phyloP scores from a whole-genome alignment of 2,797 vertebrate genomes.

The Sciaenops ocellatus region DNA sequence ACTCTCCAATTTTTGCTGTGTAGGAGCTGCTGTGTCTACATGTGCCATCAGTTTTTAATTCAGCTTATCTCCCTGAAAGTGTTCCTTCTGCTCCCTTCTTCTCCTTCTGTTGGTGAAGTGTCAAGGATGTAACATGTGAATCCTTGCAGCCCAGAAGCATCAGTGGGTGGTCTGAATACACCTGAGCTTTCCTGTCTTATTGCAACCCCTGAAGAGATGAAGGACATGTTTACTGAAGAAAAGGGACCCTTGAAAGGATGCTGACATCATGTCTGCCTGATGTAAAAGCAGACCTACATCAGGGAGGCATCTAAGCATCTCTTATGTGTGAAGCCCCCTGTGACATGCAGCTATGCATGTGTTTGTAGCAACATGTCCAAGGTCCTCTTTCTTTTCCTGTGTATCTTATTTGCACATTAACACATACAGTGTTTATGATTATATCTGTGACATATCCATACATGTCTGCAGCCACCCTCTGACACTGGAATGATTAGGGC shows the following conservation, averaged over 20 bases:
- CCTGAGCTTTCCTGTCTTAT: slow-evolving; percentile 37
- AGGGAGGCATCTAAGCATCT: slow-evolving; percentile 8
- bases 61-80: not conserved
- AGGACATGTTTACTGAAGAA: slow-evolving; percentile 38
- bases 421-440: not conserved
- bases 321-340: not conserved
- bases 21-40: not conserved
- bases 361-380: not conserved
- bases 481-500: not conserved
- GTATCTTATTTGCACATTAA: slow-evolving; percentile 11
- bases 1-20: too few relatives aligned
- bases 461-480: not conserved
- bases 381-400: not conserved
- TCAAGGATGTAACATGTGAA: slow-evolving; percentile 27
- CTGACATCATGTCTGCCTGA: slow-evolving; percentile 27
- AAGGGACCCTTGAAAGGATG: slow-evolving; percentile 23
- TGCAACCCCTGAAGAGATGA: slow-evolving; percentile 46
- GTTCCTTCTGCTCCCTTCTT: slow-evolving; percentile 7
- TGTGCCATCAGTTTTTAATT: slow-evolving; percentile 13
- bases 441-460: not conserved
- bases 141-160: slow-evolving; percentile 44
- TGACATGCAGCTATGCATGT: not conserved
- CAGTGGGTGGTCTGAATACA: slow-evolving; percentile 57
- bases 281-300: slow-evolving; percentile 22
- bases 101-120: slow-evolving; percentile 19